These are phyloP conservation scores for Notiomystis cincta DNA, from an alignment of 2,113 vertebrate species.

Conservation along the genomic window DNA sequence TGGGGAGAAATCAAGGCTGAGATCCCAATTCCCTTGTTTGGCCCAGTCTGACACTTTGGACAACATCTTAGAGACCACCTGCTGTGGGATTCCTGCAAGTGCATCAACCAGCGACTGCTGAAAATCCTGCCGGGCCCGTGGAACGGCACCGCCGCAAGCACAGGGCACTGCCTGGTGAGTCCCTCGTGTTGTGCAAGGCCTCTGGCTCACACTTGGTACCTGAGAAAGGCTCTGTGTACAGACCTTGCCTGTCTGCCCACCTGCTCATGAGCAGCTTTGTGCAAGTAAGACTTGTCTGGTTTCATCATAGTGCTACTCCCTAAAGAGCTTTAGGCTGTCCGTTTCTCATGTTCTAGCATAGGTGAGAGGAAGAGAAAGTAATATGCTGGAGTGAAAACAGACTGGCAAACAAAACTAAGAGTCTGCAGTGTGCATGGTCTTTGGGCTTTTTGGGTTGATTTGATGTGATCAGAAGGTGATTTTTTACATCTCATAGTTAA, in stretches of 20 bases:
- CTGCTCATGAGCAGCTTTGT: not conserved
- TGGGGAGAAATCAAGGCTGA: not conserved
- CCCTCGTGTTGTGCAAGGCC: not conserved
- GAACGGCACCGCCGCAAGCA: rapidly evolving
- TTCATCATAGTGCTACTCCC: not conserved
- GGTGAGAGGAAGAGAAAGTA: not conserved
- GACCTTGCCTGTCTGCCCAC: not conserved
- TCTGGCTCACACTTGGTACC: rapidly evolving
- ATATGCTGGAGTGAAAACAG: not conserved
- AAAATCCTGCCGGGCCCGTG: rapidly evolving
- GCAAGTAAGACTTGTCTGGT: not conserved
- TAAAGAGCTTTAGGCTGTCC: not conserved
- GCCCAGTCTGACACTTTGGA: not conserved
- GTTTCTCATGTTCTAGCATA: not conserved
- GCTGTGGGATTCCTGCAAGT: not conserved
- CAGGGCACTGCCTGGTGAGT: rapidly evolving
- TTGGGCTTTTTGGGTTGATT: not conserved
- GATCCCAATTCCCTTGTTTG: not conserved
- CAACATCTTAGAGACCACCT: not conserved
- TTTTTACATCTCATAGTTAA: not conserved
- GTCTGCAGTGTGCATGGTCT: not conserved
- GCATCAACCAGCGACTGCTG: not conserved
- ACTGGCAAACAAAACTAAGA: not conserved
- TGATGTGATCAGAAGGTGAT: not conserved
- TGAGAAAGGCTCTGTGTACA: not conserved